Evolutionary conservation across 1,140 invertebrate species (phyloP), one percentile per base, ranked within the genome.

Genomic region (Apis mellifera): DNA sequence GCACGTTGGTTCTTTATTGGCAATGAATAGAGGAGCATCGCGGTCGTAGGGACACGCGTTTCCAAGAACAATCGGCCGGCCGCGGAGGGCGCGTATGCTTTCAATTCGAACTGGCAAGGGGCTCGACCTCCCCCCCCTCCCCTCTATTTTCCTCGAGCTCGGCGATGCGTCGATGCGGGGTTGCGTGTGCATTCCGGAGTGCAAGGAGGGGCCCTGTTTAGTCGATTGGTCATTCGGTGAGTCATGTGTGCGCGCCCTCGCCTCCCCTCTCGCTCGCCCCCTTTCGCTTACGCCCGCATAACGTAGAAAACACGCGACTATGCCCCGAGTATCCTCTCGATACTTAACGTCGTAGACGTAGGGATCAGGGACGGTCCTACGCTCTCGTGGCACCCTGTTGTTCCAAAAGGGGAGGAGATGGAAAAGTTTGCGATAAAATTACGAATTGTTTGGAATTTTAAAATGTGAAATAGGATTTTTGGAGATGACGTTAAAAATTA

Each of bases 211-310:
- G 54, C 70, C 50, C 60, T 89, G 88, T 89, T 90, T 88, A 90
- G 91, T 91, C 92, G 85, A 91, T 91, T 91, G 92, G 92, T 92
- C 91, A 92, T 92, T 93, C 89, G 88, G 89, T 93, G 90, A 93
- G 86, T 93, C 92, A 93, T 84, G 82, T 84, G 82, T 91, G 92
- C 90, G 92, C 90, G 84, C 65, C 70, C 55, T 71, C 84, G 32
- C 54, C 71, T 60, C 23, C 55, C 52, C 54, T 60, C 84, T 90
- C 89, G 87, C 89, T 90, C 89, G 89, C 90, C 85, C 90, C 86
- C 84, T 42, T 42, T 90, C 90, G 88, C 89, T 91, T 90, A 92
- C 91, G 89, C 91, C 90, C 91, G 91, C 90, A 92, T 91, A 91
- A 91, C 90, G 68, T 77, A 55, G 50, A 64, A 73, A 84, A 62